These are phyloP conservation scores for Sebastes iracundus DNA, from an alignment of 2,797 vertebrate genomes.

Conservation along the genomic window DNA sequence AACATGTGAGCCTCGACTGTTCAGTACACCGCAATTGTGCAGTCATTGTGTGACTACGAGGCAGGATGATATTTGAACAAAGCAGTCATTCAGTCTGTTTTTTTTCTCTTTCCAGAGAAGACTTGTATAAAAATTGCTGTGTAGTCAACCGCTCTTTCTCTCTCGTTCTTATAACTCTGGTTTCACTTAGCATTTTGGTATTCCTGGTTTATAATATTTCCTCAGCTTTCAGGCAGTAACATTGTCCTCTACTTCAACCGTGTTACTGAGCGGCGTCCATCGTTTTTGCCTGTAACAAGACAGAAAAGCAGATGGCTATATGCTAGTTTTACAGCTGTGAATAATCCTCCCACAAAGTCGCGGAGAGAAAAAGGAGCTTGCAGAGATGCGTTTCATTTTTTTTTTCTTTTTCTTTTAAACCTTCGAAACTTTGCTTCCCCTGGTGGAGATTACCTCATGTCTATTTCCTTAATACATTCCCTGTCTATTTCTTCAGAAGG, in stretches of 20 bases:
- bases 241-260: slow-evolving; percentile 62
- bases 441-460: slow-evolving; percentile 58
- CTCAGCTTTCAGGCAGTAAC: slow-evolving; percentile 47
- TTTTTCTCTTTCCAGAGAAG: slow-evolving; percentile 22
- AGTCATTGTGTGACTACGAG: slow-evolving; percentile 54
- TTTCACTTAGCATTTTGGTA: slow-evolving; percentile 67
- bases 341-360: slow-evolving; percentile 57
- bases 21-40: slow-evolving; percentile 23
- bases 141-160: slow-evolving; percentile 36
- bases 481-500: slow-evolving; percentile 29
- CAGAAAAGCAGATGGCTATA: slow-evolving; percentile 60
- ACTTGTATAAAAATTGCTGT: slow-evolving; percentile 26
- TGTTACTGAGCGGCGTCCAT: slow-evolving; percentile 42
- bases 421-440: slow-evolving; percentile 35
- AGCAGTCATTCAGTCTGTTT: slow-evolving; percentile 44
- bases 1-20: slow-evolving; percentile 22
- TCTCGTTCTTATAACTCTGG: slow-evolving; percentile 55
- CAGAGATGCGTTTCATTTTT: slow-evolving; percentile 49
- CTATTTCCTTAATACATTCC: slow-evolving; percentile 38
- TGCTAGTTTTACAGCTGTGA: slow-evolving; percentile 66
- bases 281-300: slow-evolving; percentile 40
- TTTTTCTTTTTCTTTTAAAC: not conserved
- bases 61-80: slow-evolving; percentile 61
- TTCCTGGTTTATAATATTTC: slow-evolving; percentile 62
- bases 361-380: slow-evolving; percentile 26